These are phyloP conservation scores for Siniperca chuatsi DNA, from an alignment of 2,113 vertebrate genomes.

Conservation along the genomic window DNA sequence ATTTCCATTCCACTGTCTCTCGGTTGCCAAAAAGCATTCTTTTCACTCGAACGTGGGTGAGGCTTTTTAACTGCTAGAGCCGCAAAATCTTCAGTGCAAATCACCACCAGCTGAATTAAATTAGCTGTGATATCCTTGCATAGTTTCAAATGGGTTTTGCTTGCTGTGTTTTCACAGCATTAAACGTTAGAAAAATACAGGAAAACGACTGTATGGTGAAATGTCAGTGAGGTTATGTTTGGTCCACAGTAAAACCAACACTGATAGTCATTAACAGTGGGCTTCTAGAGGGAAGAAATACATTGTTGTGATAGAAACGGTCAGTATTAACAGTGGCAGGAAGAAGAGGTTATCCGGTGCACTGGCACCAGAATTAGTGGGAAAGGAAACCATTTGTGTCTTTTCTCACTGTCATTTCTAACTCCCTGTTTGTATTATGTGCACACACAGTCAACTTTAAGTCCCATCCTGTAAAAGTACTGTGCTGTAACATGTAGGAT, in stretches of 20 bases:
- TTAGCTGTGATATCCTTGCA: conserved; percentile 53
- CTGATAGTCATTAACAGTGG: conserved; percentile 10
- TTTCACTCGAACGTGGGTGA: conserved; percentile 49
- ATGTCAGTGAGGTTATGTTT: conserved; percentile 17
- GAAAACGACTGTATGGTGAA: conserved; percentile 23
- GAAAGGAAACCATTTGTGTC: conserved; percentile 46
- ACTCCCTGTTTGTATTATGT: background rate
- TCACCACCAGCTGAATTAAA: conserved; percentile 51
- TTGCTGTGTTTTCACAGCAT: conserved; percentile 32
- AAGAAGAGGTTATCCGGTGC: conserved; percentile 57
- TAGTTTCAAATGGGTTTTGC: conserved; percentile 34
- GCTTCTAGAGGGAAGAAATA: conserved; percentile 1
- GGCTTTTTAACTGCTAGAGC: conserved; percentile 26
- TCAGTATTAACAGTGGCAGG: conserved; percentile 44
- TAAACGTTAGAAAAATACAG: conserved; percentile 12
- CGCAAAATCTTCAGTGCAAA: conserved; percentile 33
- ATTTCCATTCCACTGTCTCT: conserved; percentile 47
- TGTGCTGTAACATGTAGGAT: background rate
- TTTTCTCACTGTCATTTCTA: conserved; percentile 22
- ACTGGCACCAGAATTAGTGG: background rate
- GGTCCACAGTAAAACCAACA: background rate
- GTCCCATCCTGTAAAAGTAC: conserved; percentile 20
- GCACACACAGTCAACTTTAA: background rate
- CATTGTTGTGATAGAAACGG: conserved; percentile 2
- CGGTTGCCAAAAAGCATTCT: conserved; percentile 48